Evolutionary conservation across 1,140 invertebrate species (phyloP).

Genomic region (Grapholita molesta): DNA sequence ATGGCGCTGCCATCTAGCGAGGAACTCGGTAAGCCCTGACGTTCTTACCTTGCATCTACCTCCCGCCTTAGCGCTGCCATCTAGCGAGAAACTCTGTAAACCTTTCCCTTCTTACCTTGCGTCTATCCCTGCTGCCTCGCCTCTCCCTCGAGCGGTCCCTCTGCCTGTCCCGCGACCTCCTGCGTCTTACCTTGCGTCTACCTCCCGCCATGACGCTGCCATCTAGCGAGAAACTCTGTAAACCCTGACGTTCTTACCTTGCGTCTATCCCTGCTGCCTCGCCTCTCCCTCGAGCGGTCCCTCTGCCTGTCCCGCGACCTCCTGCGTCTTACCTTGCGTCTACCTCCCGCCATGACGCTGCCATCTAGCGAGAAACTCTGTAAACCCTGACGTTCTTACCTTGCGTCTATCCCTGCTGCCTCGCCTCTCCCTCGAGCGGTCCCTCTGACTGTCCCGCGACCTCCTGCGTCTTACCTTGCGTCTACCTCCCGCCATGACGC

Average conservation of each 20-base stretch:
- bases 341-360: too few relatives aligned
- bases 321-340: slow-evolving; percentile 34
- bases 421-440: slow-evolving; percentile 48
- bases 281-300: slow-evolving; percentile 49
- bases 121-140: slow-evolving; percentile 30
- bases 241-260: slow-evolving; percentile 55
- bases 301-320: slow-evolving; percentile 54
- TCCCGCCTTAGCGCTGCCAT: too few relatives aligned
- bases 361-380: too few relatives aligned
- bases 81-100: too few relatives aligned
- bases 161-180: slow-evolving; percentile 55
- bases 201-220: too few relatives aligned
- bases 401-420: slow-evolving; percentile 35
- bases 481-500: too few relatives aligned
- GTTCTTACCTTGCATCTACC: too few relatives aligned
- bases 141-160: slow-evolving; percentile 51
- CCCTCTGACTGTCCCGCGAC: slow-evolving; percentile 47
- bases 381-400: slow-evolving; percentile 55
- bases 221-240: too few relatives aligned
- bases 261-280: slow-evolving; percentile 31
- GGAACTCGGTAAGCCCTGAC: too few relatives aligned
- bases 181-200: slow-evolving; percentile 29
- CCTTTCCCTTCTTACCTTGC: slow-evolving; percentile 52
- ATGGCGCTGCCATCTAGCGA: too few relatives aligned
- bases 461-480: slow-evolving; percentile 42